A percentile compares a stretch with the other conserved stretches of the same genome.
phyloP scores from a whole-genome alignment of 2,797 vertebrate species.

The Muscicapa striata region DNA sequence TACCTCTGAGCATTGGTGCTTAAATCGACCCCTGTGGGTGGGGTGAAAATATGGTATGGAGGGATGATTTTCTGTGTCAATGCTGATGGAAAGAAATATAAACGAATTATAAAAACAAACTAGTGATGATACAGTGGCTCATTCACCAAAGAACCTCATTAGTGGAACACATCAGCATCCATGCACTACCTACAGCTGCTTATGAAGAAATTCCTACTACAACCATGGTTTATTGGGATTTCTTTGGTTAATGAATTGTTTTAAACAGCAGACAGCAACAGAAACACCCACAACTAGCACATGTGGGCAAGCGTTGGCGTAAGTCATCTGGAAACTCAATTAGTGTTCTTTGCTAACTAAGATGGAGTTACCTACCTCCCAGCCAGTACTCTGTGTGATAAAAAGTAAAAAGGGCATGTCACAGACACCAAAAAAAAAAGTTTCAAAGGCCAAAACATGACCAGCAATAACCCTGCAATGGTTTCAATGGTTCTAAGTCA shows the following conservation, averaged over 20 bases:
- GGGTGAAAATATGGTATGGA: constrained; percentile 81
- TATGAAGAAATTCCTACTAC: constrained; percentile 62
- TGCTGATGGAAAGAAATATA: constrained; percentile 80
- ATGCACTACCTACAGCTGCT: constrained; percentile 89
- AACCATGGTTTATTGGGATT: constrained; percentile 78
- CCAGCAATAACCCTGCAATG: constrained; percentile 29
- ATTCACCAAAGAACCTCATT: constrained; percentile 91
- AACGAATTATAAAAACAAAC: constrained; percentile 74
- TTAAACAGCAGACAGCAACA: constrained; percentile 86
- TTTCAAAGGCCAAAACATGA: constrained; percentile 71
- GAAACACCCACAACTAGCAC: constrained; percentile 87
- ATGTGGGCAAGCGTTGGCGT: constrained; percentile 91
- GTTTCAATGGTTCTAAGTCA: background rate
- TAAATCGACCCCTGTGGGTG: constrained; percentile 97
- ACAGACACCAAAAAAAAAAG: constrained; percentile 69
- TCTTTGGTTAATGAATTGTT: constrained; percentile 94
- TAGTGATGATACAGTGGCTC: constrained; percentile 81
- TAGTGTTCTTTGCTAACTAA: constrained; percentile 86
- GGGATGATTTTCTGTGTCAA: constrained; percentile 75
- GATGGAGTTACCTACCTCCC: constrained; percentile 97
- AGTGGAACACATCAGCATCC: constrained; percentile 87
- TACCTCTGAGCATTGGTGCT: constrained; percentile 74
- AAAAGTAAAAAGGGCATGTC: constrained; percentile 89
- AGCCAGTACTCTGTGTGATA: constrained; percentile 99
- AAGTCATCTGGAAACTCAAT: constrained; percentile 80